A percentile compares a stretch with the other conserved stretches of the same genome.
These are phyloP conservation scores for Callipepla squamata DNA, from an alignment of 2,113 vertebrate species.

Conservation along the genomic window DNA sequence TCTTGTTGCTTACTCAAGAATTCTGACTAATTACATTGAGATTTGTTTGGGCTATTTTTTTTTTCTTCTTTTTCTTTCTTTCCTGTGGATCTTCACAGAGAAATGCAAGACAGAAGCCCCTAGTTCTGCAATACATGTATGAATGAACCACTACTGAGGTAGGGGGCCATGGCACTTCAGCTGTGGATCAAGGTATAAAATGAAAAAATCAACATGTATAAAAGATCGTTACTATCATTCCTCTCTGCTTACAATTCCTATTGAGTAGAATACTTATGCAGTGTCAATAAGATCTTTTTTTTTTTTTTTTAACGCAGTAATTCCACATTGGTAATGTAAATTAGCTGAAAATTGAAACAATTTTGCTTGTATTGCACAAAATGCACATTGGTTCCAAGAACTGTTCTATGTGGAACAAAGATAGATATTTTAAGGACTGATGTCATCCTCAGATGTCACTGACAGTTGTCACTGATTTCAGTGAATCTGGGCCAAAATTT, in stretches of 20 bases:
- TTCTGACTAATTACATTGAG: background rate
- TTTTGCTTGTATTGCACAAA: background rate
- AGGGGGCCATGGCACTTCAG: background rate
- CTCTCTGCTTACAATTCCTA: background rate
- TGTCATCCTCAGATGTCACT: background rate
- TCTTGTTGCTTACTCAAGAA: background rate
- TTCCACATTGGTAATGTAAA: background rate
- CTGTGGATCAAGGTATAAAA: background rate
- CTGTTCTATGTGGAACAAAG: background rate
- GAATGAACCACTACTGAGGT: background rate
- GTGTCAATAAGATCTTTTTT: background rate
- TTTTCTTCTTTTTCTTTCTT: background rate
- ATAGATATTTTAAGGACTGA: background rate
- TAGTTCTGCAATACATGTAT: background rate
- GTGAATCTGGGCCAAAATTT: background rate
- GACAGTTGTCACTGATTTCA: background rate
- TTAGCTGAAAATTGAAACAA: background rate
- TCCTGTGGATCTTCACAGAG: background rate
- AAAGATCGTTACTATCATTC: background rate
- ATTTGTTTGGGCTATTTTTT: background rate
- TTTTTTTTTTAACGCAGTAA: background rate
- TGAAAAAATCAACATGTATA: background rate
- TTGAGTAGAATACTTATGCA: background rate
- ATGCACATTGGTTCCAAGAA: background rate
- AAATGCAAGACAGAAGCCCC: background rate